Evolutionary conservation across 2,888 invertebrate species (phyloP), one percentile per base, ranked within the genome.

Genomic region (Lepidochrysops patricia): DNA sequence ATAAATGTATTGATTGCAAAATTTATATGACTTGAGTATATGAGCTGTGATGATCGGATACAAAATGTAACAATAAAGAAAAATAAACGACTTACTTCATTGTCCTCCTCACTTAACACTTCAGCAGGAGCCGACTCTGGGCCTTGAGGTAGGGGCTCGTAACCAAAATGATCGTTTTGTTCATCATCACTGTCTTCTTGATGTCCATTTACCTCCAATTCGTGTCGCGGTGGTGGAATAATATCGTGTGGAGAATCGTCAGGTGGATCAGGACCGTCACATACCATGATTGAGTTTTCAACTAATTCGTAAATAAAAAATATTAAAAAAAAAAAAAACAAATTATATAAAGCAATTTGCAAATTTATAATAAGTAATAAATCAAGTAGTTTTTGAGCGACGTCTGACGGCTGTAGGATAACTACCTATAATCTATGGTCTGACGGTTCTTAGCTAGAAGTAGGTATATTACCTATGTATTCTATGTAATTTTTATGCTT

Each of bases 131-230:
- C 70, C 43, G 76, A 72, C 50, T 85, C 88, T 1, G 87, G 87
- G 0, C 80, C 88, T 68, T 90, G 84, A 0, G 91, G 87, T 48
- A 91, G 68, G 1, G 90, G 91, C 68, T 90, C 86, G 66, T 91
- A 91, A 2, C 91, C 91, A 60, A 89, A 89, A 68, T 91, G 82
- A 50, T 84, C 85, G 62, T 83, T 80, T 49, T 83, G 80, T 61
- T 90, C 87, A 5, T 89, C 90, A 61, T 91, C 91, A 61, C 89
- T 89, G 48, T 90, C 91, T 12, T 88, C 91, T 12, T 75, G 73
- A 54, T 76, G 74, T 9, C 80, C 82, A 49, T 80, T 80, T 65
- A 80, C 74, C 58, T 80, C 70, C 12, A 87, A 67, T 61, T 82
- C 82, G 61, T 81, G 79, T 60, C 83, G 74, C 6, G 84, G 75